Conservation (phyloP, 2,113 vertebrate species). For the Hydropotes inermis region DNA sequence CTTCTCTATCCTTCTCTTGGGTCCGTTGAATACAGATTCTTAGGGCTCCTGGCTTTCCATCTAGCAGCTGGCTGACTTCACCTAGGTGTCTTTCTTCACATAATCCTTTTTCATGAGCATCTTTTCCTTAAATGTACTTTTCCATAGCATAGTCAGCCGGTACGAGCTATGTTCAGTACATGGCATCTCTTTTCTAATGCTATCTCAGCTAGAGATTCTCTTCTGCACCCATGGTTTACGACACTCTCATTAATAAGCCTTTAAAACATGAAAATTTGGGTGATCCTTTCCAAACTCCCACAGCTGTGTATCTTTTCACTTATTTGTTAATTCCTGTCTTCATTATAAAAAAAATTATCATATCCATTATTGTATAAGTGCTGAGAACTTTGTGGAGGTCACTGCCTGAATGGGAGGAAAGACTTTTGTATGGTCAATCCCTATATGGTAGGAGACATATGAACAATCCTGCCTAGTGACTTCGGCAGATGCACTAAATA, state of each 20-base stretch:
- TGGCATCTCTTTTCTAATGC: background rate
- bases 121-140: background rate
- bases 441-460: background rate
- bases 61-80: background rate
- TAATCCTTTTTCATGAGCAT: background rate
- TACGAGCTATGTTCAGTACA: background rate
- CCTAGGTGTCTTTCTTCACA: background rate
- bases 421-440: background rate
- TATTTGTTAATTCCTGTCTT: background rate
- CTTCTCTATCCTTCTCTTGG: accelerated
- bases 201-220: background rate
- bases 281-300: background rate
- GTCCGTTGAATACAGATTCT: background rate
- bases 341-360: background rate
- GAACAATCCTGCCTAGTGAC: accelerated
- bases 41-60: background rate
- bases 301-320: background rate
- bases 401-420: background rate
- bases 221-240: background rate
- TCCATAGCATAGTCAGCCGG: background rate
- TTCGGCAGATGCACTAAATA: background rate
- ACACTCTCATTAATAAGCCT: background rate
- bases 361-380: background rate
- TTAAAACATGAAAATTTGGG: background rate
- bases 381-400: background rate